Conservation (phyloP, 2,797 vertebrate genomes). For the Limosa lapponica region DNA sequence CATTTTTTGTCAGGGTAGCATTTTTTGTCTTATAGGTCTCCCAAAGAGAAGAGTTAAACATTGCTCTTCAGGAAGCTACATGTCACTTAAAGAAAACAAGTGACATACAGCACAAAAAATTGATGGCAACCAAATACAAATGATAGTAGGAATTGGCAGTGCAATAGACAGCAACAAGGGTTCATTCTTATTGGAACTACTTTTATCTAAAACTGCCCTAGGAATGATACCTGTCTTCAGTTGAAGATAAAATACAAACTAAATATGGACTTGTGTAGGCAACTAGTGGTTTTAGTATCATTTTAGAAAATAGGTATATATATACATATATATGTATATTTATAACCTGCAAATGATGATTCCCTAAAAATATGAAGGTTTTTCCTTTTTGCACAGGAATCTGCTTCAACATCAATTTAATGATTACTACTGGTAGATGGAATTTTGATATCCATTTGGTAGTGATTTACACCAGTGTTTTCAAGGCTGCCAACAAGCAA, state of each 20-base stretch:
- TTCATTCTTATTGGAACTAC: not conserved
- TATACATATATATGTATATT: not conserved
- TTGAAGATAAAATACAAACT: not conserved
- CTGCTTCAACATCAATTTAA: constrained; percentile 68
- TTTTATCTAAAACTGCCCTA: not conserved
- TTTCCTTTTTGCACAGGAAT: constrained; percentile 64
- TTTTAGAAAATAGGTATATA: constrained; percentile 1
- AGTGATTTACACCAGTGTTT: constrained; percentile 78
- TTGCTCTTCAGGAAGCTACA: not conserved
- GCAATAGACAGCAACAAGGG: not conserved
- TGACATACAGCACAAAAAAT: not conserved
- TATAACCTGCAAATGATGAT: constrained; percentile 28
- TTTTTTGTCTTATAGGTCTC: not conserved
- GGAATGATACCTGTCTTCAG: not conserved
- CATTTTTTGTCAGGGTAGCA: not conserved
- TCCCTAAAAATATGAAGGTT: constrained; percentile 12
- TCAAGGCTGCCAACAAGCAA: constrained; percentile 75
- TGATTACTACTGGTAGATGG: constrained; percentile 72
- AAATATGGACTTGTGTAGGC: not conserved
- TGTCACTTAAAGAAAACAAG: not conserved
- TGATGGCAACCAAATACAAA: not conserved
- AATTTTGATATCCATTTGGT: constrained; percentile 82
- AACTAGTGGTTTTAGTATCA: not conserved
- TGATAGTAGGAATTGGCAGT: not conserved
- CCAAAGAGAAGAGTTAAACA: not conserved